Conservation (phyloP, 2,797 vertebrate genomes). For the Phataginus tetradactyla region DNA sequence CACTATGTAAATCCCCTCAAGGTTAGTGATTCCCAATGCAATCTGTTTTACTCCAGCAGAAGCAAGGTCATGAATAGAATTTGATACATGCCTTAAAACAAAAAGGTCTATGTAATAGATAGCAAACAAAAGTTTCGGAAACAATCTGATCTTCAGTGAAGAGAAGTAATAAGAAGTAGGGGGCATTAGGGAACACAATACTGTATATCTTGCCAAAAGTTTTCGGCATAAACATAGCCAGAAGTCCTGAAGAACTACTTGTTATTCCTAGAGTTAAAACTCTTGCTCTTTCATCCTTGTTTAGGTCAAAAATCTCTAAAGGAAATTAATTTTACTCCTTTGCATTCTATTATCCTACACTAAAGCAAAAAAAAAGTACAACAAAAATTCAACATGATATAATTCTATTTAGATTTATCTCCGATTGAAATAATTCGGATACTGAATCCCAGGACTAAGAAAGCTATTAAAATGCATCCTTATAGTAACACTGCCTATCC, state of each 20-base stretch:
- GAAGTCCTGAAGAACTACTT: background rate
- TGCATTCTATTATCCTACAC: background rate
- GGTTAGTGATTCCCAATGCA: slow-evolving; percentile 27
- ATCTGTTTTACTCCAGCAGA: slow-evolving; percentile 52
- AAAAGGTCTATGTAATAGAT: slow-evolving; percentile 42
- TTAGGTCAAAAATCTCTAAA: slow-evolving; percentile 57
- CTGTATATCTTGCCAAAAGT: background rate
- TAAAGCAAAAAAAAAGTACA: background rate
- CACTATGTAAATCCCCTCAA: slow-evolving; percentile 41
- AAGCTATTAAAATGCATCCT: background rate
- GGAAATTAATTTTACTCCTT: slow-evolving; percentile 55
- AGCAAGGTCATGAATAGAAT: slow-evolving; percentile 61
- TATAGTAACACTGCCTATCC: background rate
- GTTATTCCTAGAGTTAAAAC: slow-evolving; percentile 43
- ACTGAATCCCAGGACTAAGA: background rate
- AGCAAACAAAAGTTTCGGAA: slow-evolving; percentile 64
- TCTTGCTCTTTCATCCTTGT: slow-evolving; percentile 38
- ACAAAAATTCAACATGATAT: background rate
- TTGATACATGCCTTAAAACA: slow-evolving; percentile 63
- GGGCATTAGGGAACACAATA: background rate
- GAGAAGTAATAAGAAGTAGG: slow-evolving; percentile 42
- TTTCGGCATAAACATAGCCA: background rate
- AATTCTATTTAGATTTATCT: background rate
- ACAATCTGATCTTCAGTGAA: slow-evolving; percentile 33
- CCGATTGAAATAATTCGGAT: background rate